Evolutionary conservation across 23 tunicate species (phyloP), one percentile per base, ranked within the genome.

Genomic region (Pegea sp.): DNA sequence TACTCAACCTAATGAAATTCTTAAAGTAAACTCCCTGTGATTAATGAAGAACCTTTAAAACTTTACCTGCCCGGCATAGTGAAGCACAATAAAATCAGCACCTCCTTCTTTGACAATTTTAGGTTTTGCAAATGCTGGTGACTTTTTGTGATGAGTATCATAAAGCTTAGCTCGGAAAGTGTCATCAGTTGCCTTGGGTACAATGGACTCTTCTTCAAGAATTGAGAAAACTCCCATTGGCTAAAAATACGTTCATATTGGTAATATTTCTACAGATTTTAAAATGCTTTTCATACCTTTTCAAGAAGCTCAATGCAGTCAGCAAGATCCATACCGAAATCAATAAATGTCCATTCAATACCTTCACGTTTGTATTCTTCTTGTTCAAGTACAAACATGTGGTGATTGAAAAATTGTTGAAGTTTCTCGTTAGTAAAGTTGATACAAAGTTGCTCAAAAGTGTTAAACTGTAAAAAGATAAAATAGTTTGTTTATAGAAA

Each of bases 391-490:
- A 91, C 90, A 64, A 91, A 91, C 99, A 91, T 91, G 77, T 91
- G 99, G 34, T 91, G 99, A 77, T 91, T 91, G 92, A 91, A 91
- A 56, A 91, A 91, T 63, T 91, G 99, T 55, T 91, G 99, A 34
- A 91, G 86, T 54, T 91, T 91, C 69, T 91, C 99, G 77, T 91
- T 91, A 60, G 99, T 91, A 65, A 72, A 91, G 67, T 91, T 91
- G 69, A 91, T 91, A 67, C 99, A 91, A 33, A 91, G 99, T 56
- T 91, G 99, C 60, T 91, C 99, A 56, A 91, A 91, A 0, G 94
- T 91, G 74, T 91, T 91, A 70, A 91, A 79, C 84, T 87, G 49
- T n/a, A 33, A 60, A 33, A 33, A 3, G 4, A 13, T 18, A 11
- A 51, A 51, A 51, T 51, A 13, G 56, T 51, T 51, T 13, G 56